A percentile compares a stretch with the other conserved stretches of the same genome.
Conservation (phyloP, 1,140 invertebrate genomes). For the Marisa cornuarietis region DNA sequence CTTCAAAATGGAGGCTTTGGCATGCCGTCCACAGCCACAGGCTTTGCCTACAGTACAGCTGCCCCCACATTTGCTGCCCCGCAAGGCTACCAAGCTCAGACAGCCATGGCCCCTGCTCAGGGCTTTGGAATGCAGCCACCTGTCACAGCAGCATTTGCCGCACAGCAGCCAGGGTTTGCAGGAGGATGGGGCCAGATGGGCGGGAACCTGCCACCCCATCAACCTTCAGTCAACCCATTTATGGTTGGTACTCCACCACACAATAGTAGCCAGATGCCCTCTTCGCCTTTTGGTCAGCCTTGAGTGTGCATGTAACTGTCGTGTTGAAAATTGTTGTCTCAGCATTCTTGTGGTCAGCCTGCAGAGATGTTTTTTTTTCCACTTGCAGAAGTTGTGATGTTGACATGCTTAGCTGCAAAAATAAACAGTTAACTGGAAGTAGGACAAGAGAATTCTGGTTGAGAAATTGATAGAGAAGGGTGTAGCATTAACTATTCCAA, state of each 20-base stretch:
- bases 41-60: slow-evolving; percentile 20
- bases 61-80: neutral
- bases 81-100: slow-evolving; percentile 26
- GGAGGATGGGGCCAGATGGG: slow-evolving; percentile 28
- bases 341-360: too few relatives aligned
- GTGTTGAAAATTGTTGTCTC: slow-evolving; percentile 12
- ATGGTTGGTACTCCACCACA: slow-evolving; percentile 36
- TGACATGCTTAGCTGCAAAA: too few relatives aligned
- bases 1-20: slow-evolving; percentile 38
- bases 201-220: slow-evolving; percentile 11
- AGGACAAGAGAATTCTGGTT: too few relatives aligned
- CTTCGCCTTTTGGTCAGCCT: slow-evolving; percentile 5
- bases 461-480: too few relatives aligned
- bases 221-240: slow-evolving; percentile 43
- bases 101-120: neutral
- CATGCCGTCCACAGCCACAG: slow-evolving; percentile 15
- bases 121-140: slow-evolving; percentile 25
- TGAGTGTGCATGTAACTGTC: too few relatives aligned
- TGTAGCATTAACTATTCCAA: too few relatives aligned
- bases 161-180: slow-evolving; percentile 27
- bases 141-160: slow-evolving; percentile 11
- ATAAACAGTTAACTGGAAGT: too few relatives aligned
- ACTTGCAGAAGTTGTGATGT: too few relatives aligned
- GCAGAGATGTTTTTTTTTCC: too few relatives aligned
- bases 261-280: neutral